These are phyloP conservation scores for Blera fallax DNA, from an alignment of 2,888 invertebrate species.

Conservation along the genomic window DNA sequence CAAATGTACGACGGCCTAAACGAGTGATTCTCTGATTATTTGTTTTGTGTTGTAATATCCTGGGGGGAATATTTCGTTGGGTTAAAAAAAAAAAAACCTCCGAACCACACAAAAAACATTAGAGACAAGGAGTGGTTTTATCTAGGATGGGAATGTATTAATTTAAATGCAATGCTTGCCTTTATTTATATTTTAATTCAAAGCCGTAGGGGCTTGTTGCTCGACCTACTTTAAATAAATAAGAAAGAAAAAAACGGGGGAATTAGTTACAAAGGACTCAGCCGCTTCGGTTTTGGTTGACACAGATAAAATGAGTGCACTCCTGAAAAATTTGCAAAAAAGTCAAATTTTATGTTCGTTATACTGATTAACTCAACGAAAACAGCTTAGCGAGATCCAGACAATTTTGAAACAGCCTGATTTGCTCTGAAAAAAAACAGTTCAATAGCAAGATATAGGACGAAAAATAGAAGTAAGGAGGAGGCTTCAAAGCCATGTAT, in stretches of 20 bases:
- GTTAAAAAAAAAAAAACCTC: background rate
- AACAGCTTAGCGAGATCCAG: no score
- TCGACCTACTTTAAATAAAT: constrained; percentile 37
- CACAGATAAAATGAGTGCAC: background rate
- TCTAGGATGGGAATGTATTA: background rate
- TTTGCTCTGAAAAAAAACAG: no score
- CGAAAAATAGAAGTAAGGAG: no score
- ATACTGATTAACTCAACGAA: no score
- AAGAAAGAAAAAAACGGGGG: no score
- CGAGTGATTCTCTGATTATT: constrained; percentile 20
- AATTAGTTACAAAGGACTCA: background rate
- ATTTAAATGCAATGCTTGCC: constrained; percentile 1
- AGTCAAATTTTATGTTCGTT: no score
- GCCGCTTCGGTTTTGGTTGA: background rate
- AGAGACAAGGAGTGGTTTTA: background rate
- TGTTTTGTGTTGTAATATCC: constrained; percentile 8
- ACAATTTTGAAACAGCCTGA: no score
- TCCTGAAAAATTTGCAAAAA: background rate
- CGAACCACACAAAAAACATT: background rate
- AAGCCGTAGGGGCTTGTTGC: constrained; percentile 32
- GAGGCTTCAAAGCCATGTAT: no score
- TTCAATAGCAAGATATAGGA: no score
- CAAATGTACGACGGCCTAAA: constrained; percentile 9
- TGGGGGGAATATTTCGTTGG: background rate
- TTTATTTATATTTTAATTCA: constrained; percentile 9